Percentiles rank a stretch among this genome's conserved stretches.
phyloP scores from a whole-genome alignment of 2,797 vertebrate genomes.

The Aeoliscus strigatus region DNA sequence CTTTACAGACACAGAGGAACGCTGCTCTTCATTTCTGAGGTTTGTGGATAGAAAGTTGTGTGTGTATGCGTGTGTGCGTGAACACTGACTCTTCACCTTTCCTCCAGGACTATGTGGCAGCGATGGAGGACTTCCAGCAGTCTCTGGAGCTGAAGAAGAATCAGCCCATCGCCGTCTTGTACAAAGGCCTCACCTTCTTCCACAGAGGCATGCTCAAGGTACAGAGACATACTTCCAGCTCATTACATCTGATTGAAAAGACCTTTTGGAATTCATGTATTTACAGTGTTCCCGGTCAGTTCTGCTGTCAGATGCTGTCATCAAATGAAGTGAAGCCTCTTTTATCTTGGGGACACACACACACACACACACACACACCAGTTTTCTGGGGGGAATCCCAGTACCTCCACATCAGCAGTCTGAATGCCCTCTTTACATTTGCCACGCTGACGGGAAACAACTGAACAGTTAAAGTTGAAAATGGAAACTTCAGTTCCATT shows the following conservation, averaged over 20 bases:
- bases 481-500: no score
- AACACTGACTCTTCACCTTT: slow-evolving; percentile 7
- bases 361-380: not conserved
- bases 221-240: no score
- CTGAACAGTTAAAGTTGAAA: no score
- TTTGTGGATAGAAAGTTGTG: slow-evolving; percentile 18
- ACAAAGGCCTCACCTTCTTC: slow-evolving; percentile 97
- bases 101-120: slow-evolving; percentile 88
- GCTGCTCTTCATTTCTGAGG: slow-evolving; percentile 97
- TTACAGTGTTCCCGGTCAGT: no score
- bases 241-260: no score
- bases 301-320: no score
- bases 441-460: no score
- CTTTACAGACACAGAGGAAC: slow-evolving; percentile 93
- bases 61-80: not conserved
- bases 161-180: slow-evolving; percentile 95
- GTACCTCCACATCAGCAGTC: not conserved
- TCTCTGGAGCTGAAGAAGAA: slow-evolving; percentile 93
- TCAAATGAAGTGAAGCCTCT: no score
- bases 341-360: no score
- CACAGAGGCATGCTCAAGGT: slow-evolving; percentile 97
- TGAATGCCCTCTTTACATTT: no score
- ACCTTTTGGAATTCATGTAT: no score
- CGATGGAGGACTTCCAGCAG: slow-evolving; percentile 93
- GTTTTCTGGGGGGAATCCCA: slow-evolving; percentile 19